phyloP scores from a whole-genome alignment of 2,888 invertebrate species.

The Syritta pipiens region DNA sequence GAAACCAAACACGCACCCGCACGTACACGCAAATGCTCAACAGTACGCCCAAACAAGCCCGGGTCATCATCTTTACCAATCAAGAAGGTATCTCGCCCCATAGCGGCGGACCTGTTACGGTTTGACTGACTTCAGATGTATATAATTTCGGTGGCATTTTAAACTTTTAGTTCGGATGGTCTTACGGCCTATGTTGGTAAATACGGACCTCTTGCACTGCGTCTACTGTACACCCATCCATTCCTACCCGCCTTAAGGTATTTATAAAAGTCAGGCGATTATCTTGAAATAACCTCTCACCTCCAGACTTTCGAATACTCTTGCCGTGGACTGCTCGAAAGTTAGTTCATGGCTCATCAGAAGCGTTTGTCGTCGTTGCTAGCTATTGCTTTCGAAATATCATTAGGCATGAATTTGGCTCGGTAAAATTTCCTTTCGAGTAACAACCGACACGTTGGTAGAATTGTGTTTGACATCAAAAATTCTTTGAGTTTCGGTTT shows the following conservation, averaged over 20 bases:
- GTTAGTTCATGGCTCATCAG: slow-evolving; percentile 56
- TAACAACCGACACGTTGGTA: background rate
- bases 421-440: slow-evolving; percentile 19
- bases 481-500: slow-evolving; percentile 50
- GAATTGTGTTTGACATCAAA: slow-evolving; percentile 24
- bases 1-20: slow-evolving; percentile 2
- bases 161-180: slow-evolving; percentile 30
- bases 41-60: slow-evolving; percentile 14
- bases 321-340: slow-evolving; percentile 8
- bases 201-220: slow-evolving; percentile 28
- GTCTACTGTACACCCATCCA: slow-evolving; percentile 13
- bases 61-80: slow-evolving; percentile 64
- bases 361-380: slow-evolving; percentile 57
- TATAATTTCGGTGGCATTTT: slow-evolving; percentile 61
- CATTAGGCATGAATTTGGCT: slow-evolving; percentile 54
- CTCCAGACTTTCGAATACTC: background rate
- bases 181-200: slow-evolving; percentile 29
- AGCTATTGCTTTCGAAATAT: slow-evolving; percentile 42
- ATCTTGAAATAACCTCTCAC: slow-evolving; percentile 28
- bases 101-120: background rate
- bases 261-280: slow-evolving; percentile 39
- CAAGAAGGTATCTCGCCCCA: slow-evolving; percentile 39
- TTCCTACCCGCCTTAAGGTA: background rate
- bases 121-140: slow-evolving; percentile 52
- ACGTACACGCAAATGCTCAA: background rate